These are phyloP conservation scores for Allophyes oxyacanthae DNA, from an alignment of 2,888 invertebrate genomes.

Conservation along the genomic window DNA sequence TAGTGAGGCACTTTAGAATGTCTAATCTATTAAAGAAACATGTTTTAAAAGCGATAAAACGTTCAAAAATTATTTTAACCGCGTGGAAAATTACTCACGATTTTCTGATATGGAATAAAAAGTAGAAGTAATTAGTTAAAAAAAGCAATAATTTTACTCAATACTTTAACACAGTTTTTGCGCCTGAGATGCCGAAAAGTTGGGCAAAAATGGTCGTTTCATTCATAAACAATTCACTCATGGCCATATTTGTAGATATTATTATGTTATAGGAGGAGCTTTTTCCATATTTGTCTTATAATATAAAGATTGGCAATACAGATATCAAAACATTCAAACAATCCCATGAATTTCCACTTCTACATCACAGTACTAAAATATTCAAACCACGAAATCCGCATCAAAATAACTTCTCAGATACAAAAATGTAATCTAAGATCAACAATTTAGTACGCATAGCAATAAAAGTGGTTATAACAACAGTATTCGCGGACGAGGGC, in stretches of 20 bases:
- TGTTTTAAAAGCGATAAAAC: constrained; percentile 30
- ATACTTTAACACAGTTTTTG: no score
- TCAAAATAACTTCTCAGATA: constrained; percentile 25
- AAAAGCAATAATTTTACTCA: no score
- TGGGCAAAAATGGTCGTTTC: no score
- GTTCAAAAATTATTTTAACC: constrained; percentile 30
- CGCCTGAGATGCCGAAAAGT: no score
- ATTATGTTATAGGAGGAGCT: no score
- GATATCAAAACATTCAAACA: background rate
- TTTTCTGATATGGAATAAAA: constrained; percentile 9
- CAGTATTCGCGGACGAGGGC: constrained; percentile 41
- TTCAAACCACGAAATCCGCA: constrained; percentile 38
- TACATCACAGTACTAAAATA: constrained; percentile 18
- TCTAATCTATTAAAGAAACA: constrained; percentile 18
- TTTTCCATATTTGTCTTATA: background rate
- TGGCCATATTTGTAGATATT: background rate
- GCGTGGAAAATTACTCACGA: constrained; percentile 15
- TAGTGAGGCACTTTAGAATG: constrained; percentile 38
- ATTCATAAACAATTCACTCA: no score
- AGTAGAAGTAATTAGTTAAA: background rate
- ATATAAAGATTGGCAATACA: background rate
- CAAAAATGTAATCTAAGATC: constrained; percentile 48
- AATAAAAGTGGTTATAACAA: constrained; percentile 42
- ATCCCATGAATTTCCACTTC: background rate
- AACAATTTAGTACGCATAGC: constrained; percentile 51